Base-by-base conservation (phyloP, 2,113 vertebrate species). In the Leptobrachium ailaonicum region DNA sequence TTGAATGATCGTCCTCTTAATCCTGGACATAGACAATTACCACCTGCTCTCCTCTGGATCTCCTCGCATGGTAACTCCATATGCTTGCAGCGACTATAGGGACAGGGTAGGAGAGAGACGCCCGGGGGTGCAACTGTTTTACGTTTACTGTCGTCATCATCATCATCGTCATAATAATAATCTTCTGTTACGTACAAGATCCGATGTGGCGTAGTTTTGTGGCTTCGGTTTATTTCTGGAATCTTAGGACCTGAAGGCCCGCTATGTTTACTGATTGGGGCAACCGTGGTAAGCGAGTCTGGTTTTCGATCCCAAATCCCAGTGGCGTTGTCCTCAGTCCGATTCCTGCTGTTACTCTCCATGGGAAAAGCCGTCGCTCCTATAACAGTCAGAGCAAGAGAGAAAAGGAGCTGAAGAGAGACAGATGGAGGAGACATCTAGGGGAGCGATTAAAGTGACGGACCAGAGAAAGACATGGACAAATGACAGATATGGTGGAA, bases 31-130 rank as follows among this genome's bases (percentile, higher is more conserved):
- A 87, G 56, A 72, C 90, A 91, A 32, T 83, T 44, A 0, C 1
- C 4, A 0, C 63, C 76, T 1, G 76, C 42, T 0, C 50, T 74
- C 50, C 14, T 70, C 75, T 85, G 86, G 62, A 89, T 79, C 66
- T 88, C 86, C 0, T 6, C 3, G 50, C 89, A 91, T 2, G 88
- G 85, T 5, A 83, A 75, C 79, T 91, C 86, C 53, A 89, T 67
- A 75, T 90, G 89, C 41, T 85, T 85, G 66, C 90, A 91, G 8
- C 12, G 82, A 80, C 89, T 83, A 0, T 90, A 91, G 72, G 87
- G 73, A 1, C 90, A 91, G 56, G 2, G 62, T 0, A 40, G 32
- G 1, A 58, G 5, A 0, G 2, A 14, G 2, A 2, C 2, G 9
- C 66, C 32, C 5, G 72, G 43, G 2, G 42, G 60, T 2, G 8